Evolutionary conservation across 2,113 vertebrate genomes (phyloP).

Genomic region (Chroicocephalus ridibundus): DNA sequence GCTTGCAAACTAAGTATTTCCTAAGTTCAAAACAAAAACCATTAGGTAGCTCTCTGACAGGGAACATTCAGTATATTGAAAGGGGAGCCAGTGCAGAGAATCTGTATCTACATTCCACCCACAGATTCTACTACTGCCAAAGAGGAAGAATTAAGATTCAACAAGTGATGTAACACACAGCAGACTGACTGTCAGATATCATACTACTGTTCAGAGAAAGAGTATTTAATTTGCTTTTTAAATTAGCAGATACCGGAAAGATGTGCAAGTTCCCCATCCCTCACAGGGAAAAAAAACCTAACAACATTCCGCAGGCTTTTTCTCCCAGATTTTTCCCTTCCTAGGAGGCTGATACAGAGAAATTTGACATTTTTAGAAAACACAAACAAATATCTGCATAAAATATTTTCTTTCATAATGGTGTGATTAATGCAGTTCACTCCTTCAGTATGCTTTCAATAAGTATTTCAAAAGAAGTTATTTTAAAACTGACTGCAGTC

Average conservation of each 20-base stretch:
- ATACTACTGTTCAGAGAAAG: not conserved
- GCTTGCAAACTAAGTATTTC: not conserved
- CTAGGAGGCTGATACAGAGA: not conserved
- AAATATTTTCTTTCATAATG: not conserved
- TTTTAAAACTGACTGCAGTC: not conserved
- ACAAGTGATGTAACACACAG: not conserved
- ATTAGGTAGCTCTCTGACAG: not conserved
- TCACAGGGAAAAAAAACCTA: not conserved
- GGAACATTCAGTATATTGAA: not conserved
- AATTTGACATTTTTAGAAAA: not conserved
- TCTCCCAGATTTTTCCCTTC: not conserved
- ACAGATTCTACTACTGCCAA: not conserved
- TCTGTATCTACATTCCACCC: not conserved
- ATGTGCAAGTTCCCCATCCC: not conserved
- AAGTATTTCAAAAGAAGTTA: not conserved
- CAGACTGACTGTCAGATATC: not conserved
- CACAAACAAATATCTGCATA: not conserved
- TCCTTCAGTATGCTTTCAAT: not conserved
- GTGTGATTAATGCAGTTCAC: not conserved
- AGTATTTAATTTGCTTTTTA: not conserved
- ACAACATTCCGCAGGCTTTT: not conserved
- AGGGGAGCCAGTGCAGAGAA: not conserved
- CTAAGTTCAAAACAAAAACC: not conserved
- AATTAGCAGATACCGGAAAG: not conserved
- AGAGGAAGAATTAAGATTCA: not conserved